These are phyloP conservation scores for Podabrus alpinus DNA, from an alignment of 2,888 invertebrate species.

Conservation along the genomic window DNA sequence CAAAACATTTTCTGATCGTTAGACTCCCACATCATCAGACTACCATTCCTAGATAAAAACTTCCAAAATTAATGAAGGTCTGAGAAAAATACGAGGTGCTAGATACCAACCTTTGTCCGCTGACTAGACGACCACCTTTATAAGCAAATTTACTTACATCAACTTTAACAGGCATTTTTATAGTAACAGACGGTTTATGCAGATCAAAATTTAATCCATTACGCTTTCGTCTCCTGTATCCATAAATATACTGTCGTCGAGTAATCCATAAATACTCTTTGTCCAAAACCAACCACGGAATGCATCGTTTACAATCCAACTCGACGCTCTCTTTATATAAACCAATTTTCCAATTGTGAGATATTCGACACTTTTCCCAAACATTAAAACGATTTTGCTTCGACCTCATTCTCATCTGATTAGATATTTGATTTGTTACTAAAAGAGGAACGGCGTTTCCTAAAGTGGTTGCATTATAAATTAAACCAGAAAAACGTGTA, in stretches of 20 bases:
- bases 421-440: slow-evolving; percentile 34
- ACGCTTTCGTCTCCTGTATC: slow-evolving; percentile 45
- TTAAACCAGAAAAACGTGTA: slow-evolving; percentile 55
- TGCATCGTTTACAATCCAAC: slow-evolving; percentile 55
- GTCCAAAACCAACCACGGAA: slow-evolving; percentile 61
- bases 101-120: slow-evolving; percentile 55
- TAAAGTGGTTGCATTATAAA: slow-evolving; percentile 38
- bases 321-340: slow-evolving; percentile 56
- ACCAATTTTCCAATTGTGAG: slow-evolving; percentile 63
- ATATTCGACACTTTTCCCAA: slow-evolving; percentile 52
- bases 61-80: not conserved
- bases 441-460: slow-evolving; percentile 17
- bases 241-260: slow-evolving; percentile 53
- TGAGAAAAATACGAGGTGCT: no score
- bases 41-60: slow-evolving; percentile 49
- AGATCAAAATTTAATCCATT: slow-evolving; percentile 20
- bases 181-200: slow-evolving; percentile 30
- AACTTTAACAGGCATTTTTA: slow-evolving; percentile 40
- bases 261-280: slow-evolving; percentile 60
- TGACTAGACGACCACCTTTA: slow-evolving; percentile 50
- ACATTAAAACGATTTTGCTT: not conserved
- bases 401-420: slow-evolving; percentile 32
- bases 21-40: slow-evolving; percentile 50
- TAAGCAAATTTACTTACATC: slow-evolving; percentile 58
- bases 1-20: slow-evolving; percentile 34